Base-by-base conservation (phyloP, 2,888 invertebrate species). In the Camponotus fellah region DNA sequence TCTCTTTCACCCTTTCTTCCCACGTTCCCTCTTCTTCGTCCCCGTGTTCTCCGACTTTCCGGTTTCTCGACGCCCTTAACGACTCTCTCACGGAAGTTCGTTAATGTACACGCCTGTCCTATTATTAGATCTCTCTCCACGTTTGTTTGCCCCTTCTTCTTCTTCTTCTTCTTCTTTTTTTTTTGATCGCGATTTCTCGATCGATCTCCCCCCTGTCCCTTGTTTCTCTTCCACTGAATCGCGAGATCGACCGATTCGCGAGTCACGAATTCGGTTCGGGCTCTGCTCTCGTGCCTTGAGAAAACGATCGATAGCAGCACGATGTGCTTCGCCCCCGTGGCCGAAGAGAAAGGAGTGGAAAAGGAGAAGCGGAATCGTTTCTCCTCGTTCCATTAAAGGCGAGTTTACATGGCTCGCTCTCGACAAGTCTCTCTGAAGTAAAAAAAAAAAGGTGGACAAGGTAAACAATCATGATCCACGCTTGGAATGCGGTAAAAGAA, bases 231-330 rank as follows among this genome's bases (percentile, higher is more conserved):
- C 34, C 21, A 68, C 34, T 69, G 62, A 84, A 83, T 86, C 84
- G 49, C 49, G 82, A 69, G 83, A 60, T 65, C 74, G 85, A 83
- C 80, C 86, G 85, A 86, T 71, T 62, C 82, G 84, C 12, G 74
- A 91, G 89, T 92, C 92, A 92, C 91, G 91, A 90, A 88, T 85
- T 86, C 88, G 81, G 77, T 69, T 68, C 74, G 76, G 77, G 76
- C 76, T 85, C 77, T 26, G 26, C 26, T 83, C 80, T 66, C 60
- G 90, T 87, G 88, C 74, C 86, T 86, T 75, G 89, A 85, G 90
- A 90, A 89, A 92, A 88, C 92, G 92, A 92, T 92, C 92, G 92
- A 92, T 92, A 92, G 89, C 88, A 90, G 88, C 88, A 89, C 91
- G 89, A 90, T 89, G 91, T 90, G 91, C 90, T 90, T 92, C 92